Base-by-base conservation (phyloP, 2,888 invertebrate species). In the Erebia ligea region DNA sequence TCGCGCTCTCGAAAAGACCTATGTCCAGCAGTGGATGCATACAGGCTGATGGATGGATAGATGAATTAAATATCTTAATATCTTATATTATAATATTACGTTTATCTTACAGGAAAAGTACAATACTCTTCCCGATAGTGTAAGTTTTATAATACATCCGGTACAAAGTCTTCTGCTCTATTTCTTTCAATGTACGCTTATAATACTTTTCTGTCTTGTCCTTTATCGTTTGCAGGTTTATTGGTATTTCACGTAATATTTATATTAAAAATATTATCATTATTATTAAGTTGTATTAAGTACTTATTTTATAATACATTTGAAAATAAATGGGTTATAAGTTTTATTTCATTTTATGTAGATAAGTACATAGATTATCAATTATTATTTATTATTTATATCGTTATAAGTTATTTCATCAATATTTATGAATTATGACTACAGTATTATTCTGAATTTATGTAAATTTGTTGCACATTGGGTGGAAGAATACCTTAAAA, bases 41-140 rank as follows among this genome's bases (percentile, higher is more conserved):
- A n/a, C n/a, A n/a, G n/a, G n/a, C n/a, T n/a, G n/a, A n/a, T n/a
- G n/a, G n/a, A n/a, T n/a, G n/a, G n/a, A n/a, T n/a, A n/a, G 10
- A 52, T n/a, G 17, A 17, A 54, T 17, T 50, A n/a, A 15, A 15
- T 34, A 25, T n/a, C n/a, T n/a, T n/a, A 13, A 57, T 15, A 15
- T 25, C 15, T 15, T 25, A 13, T 13, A 65, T 69, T 68, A 6
- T 34, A 34, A 34, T 34, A 34, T 34, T 34, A 34, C 6, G 34
- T 34, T 68, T 84, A 71, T 82, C 77, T 90, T 90, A 75, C 86
- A 89, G 89, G 84, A 73, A n/a, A n/a, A 71, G 76, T 79, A n/a
- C n/a, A n/a, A n/a, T 75, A 68, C 71, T 76, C 81, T 87, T 64
- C 79, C 80, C 54, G 81, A 78, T 71, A 85, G 83, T 82, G 89